These are phyloP conservation scores for Trachelus iudaicus DNA, from an alignment of 2,888 invertebrate genomes.

Conservation along the genomic window DNA sequence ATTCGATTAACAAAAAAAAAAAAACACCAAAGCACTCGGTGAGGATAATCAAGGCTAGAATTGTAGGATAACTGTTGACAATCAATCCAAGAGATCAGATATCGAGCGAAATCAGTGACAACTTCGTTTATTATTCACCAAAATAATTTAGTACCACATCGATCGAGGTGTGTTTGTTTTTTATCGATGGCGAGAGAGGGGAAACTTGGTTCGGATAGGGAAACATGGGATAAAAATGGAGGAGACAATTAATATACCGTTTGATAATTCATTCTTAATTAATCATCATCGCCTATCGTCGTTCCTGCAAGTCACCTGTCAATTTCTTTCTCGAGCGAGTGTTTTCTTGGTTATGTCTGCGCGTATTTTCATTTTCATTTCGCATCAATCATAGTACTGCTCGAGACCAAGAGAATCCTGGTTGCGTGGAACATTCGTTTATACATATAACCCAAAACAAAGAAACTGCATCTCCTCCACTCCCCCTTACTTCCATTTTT, in stretches of 20 bases:
- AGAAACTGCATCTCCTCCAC: not conserved
- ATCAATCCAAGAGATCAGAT: not conserved
- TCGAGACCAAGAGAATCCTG: not conserved
- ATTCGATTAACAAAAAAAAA: not conserved
- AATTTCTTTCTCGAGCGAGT: constrained; percentile 1
- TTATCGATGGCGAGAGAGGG: not conserved
- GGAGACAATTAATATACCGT: constrained; percentile 27
- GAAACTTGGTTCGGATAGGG: not conserved
- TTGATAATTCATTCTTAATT: constrained; percentile 40
- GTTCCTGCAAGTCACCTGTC: constrained; percentile 10
- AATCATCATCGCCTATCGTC: constrained; percentile 31
- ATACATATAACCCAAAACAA: not conserved
- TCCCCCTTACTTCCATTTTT: constrained; percentile 4
- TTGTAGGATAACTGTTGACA: not conserved
- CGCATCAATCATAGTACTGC: no score
- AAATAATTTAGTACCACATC: constrained; percentile 56
- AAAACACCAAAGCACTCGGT: not conserved
- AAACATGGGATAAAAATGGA: constrained; percentile 26
- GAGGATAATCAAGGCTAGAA: not conserved
- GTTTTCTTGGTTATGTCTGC: not conserved
- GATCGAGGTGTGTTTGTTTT: constrained; percentile 29
- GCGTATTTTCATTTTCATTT: no score
- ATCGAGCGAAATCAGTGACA: constrained; percentile 41
- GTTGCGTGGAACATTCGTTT: not conserved
- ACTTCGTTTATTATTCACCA: constrained; percentile 53